Percentiles rank a stretch among this genome's conserved stretches.
Conservation (phyloP, 2,888 invertebrate genomes). For the Apamea sordens region DNA sequence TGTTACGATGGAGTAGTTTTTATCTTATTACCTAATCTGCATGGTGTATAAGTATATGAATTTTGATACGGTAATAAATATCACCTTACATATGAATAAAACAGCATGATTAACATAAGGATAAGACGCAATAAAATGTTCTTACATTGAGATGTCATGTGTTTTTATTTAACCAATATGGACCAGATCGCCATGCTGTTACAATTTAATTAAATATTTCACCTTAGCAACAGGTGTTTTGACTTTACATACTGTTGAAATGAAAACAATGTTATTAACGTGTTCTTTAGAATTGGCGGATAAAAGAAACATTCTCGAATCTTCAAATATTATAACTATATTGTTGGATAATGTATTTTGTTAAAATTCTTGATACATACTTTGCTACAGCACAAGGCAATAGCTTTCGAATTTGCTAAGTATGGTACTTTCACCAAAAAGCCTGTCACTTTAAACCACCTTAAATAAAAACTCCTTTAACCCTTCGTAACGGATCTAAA, state of each 20-base stretch:
- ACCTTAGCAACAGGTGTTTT: constrained; percentile 10
- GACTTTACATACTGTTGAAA: constrained; percentile 10
- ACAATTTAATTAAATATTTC: constrained; percentile 18
- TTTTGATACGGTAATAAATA: constrained; percentile 43
- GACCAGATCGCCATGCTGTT: constrained; percentile 1
- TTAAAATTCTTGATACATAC: neutral
- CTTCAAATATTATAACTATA: neutral
- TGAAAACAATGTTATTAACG: neutral
- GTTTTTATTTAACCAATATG: constrained; percentile 9
- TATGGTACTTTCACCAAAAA: neutral
- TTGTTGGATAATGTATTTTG: neutral
- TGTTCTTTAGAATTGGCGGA: neutral
- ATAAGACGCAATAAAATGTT: constrained; percentile 36
- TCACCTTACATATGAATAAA: neutral
- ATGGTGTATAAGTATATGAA: constrained; percentile 32
- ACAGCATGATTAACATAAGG: constrained; percentile 18
- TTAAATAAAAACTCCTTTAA: neutral
- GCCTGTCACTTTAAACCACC: neutral
- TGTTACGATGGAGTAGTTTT: neutral
- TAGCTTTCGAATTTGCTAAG: neutral
- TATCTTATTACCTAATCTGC: constrained; percentile 21
- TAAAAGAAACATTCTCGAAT: neutral
- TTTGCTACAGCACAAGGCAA: neutral
- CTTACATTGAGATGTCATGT: constrained; percentile 25
- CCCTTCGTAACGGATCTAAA: too few relatives aligned